Evolutionary conservation across 2,888 invertebrate genomes (phyloP).

Genomic region (Zhuqinia jingwanae): DNA sequence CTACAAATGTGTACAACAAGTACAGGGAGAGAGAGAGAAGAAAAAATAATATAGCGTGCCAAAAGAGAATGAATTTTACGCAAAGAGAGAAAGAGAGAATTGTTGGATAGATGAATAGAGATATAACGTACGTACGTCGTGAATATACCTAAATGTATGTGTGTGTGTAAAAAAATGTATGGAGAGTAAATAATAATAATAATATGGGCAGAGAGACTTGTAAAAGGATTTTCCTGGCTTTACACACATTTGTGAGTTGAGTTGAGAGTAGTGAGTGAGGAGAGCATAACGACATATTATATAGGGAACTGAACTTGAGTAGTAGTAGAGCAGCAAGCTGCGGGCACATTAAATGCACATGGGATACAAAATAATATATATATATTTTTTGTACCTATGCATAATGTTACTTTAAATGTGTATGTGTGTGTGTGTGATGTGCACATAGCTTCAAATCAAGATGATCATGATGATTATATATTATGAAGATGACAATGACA

Average conservation of each 20-base stretch:
- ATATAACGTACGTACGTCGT: not conserved
- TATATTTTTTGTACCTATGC: no score
- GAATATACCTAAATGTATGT: not conserved
- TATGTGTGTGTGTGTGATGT: not conserved
- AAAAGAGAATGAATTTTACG: constrained; percentile 55
- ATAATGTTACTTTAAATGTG: no score
- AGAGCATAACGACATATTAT: no score
- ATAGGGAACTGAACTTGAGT: not conserved
- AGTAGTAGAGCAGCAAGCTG: not conserved
- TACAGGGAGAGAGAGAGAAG: not conserved
- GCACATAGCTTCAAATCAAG: constrained; percentile 51
- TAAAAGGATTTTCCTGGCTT: constrained; percentile 39
- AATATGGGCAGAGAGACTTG: constrained; percentile 7
- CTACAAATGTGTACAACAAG: not conserved
- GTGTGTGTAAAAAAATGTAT: not conserved
- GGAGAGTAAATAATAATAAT: constrained; percentile 23
- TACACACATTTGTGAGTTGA: constrained; percentile 34
- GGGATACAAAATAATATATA: no score
- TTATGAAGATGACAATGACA: constrained; percentile 49
- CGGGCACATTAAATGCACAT: constrained; percentile 40
- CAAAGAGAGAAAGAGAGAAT: no score
- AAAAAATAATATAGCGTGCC: constrained; percentile 51
- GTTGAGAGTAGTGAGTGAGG: not conserved
- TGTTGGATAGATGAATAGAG: constrained; percentile 10
- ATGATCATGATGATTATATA: constrained; percentile 1